phyloP scores from a whole-genome alignment of 1,140 invertebrate species.

The Tyrophagus putrescentiae region DNA sequence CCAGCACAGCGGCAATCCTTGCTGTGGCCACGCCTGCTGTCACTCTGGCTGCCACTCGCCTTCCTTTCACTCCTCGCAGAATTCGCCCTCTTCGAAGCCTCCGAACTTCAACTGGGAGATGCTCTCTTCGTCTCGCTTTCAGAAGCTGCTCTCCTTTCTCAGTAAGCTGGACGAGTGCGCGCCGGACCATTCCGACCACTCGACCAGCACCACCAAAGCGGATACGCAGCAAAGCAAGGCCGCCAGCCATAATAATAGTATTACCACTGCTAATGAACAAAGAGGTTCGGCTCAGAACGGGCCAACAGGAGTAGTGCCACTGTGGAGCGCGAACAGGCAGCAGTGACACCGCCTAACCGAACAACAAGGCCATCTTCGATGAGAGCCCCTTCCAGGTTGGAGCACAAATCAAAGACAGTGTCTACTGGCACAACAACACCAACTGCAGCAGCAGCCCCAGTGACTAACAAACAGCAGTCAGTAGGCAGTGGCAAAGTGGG shows the following conservation, averaged over 20 bases:
- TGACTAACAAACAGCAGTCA: no score
- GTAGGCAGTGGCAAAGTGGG: not conserved
- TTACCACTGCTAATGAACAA: not conserved
- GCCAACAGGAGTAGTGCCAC: no score
- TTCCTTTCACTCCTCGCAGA: not conserved
- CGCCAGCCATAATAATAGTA: not conserved
- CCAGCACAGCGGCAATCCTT: not conserved
- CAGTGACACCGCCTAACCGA: no score
- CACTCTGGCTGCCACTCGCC: conserved; percentile 12
- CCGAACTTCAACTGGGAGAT: conserved; percentile 10
- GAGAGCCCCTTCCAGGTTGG: not conserved
- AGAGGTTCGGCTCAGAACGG: not conserved
- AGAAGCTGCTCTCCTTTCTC: conserved; percentile 5
- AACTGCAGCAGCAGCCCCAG: not conserved
- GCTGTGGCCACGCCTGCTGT: conserved; percentile 4
- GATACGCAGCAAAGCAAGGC: not conserved
- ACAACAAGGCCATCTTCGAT: no score
- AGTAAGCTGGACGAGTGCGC: conserved; percentile 7
- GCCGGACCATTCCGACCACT: not conserved
- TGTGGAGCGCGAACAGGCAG: no score
- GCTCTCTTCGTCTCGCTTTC: conserved; percentile 9
- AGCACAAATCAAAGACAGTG: not conserved
- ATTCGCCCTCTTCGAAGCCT: not conserved
- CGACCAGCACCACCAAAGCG: no score
- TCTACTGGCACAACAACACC: not conserved